These are phyloP conservation scores for Martes martes DNA, from an alignment of 2,113 vertebrate species.

Conservation along the genomic window DNA sequence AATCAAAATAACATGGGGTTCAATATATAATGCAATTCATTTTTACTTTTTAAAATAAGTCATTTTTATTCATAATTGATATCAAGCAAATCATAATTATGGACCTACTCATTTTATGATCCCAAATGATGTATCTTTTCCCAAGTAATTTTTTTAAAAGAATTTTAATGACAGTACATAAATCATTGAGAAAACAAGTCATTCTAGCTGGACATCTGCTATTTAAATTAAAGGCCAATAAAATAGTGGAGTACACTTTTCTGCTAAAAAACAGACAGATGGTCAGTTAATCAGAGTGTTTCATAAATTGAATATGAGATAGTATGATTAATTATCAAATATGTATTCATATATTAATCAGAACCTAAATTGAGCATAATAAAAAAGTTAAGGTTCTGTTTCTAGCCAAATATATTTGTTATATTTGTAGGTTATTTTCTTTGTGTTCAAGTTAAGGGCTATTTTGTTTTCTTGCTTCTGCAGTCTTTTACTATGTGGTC, in stretches of 20 bases:
- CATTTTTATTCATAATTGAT: not conserved
- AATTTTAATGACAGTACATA: not conserved
- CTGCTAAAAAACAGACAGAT: not conserved
- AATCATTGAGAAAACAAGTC: not conserved
- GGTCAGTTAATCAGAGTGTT: not conserved
- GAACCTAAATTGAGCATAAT: not conserved
- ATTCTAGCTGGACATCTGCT: not conserved
- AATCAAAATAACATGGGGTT: not conserved
- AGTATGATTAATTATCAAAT: not conserved
- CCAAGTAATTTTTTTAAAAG: not conserved
- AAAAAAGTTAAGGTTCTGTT: not conserved
- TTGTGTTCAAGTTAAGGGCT: not conserved
- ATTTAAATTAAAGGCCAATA: not conserved
- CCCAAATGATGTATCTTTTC: not conserved
- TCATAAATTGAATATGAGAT: not conserved
- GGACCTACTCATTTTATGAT: not conserved
- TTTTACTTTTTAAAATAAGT: not conserved
- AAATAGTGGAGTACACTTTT: not conserved
- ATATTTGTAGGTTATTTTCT: not conserved
- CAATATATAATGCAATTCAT: not conserved
- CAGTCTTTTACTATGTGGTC: not conserved
- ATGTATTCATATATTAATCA: not conserved
- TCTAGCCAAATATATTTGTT: not conserved
- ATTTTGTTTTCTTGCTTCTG: not conserved
- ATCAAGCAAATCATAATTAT: not conserved